Evolutionary conservation across 1,140 invertebrate species (phyloP), one percentile per base, ranked within the genome.

Genomic region (Sycophaga agraensis): DNA sequence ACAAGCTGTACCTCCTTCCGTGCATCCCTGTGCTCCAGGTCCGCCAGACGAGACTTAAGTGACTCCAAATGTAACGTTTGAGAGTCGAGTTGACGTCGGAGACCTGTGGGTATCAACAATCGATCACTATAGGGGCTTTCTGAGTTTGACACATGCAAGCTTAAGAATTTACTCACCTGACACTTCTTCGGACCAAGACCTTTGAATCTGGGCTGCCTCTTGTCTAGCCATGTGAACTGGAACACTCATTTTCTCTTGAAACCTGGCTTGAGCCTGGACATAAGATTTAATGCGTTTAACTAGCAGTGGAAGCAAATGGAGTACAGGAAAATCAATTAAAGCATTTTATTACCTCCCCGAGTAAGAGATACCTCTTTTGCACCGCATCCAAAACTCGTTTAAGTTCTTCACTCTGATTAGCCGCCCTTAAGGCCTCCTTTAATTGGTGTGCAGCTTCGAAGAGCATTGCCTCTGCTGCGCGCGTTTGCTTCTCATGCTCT

Each of bases 401-500:
- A 40, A 83, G 72, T 42, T 82, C 79, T 65, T 85, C 83, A 50
- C 79, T 77, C 26, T 80, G 77, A 60, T 82, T 81, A 12, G 83
- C 82, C 58, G 81, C 80, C 61, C 82, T 80, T 14, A 82, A 73
- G 8, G 84, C 81, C 40, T 78, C 75, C 62, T 84, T 82, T 35
- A 84, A 69, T 68, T 83, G 82, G 58, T 84, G 82, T 46, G 81
- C 77, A 1, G 83, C 81, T 45, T 84, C 83, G 64, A 83, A 83
- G 2, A 83, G 68, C 16, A 78, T 79, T 14, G 82, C 82, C 45
- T 79, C 75, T 0, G 79, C 76, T 11, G 76, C 77, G 55, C 70
- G 72, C 56, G 76, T 77, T 61, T 82, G 78, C 48, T 76, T 77
- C 66, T 84, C 81, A 42, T 70, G 72, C 17, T 83, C 81, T 39